Evolutionary conservation across 30 jellyfish, hydroid and myxozoan species (phyloP).

Genomic region (Sanderia malayensis): DNA sequence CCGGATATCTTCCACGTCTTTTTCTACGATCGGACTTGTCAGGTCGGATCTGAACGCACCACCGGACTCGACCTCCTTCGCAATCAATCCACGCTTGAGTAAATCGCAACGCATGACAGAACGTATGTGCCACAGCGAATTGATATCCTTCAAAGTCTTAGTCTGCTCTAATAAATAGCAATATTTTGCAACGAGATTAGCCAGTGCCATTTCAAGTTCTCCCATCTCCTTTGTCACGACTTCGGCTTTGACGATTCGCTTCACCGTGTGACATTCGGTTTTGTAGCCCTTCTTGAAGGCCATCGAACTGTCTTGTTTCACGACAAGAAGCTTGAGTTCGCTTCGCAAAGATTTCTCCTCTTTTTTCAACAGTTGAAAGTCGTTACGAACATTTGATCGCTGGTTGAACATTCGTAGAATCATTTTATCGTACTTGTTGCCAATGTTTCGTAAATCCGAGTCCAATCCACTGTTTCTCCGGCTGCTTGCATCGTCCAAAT

Average conservation of each 20-base stretch:
- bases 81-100: background rate
- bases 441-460: slow-evolving; percentile 56
- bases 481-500: slow-evolving; percentile 2
- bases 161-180: slow-evolving; percentile 55
- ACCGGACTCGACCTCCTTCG: background rate
- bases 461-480: slow-evolving; percentile 27
- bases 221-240: slow-evolving; percentile 62
- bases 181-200: slow-evolving; percentile 53
- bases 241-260: slow-evolving; percentile 52
- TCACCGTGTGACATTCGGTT: slow-evolving; percentile 42
- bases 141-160: slow-evolving; percentile 42
- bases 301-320: slow-evolving; percentile 41
- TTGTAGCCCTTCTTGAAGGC: slow-evolving; percentile 54
- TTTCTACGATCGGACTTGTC: slow-evolving; percentile 14
- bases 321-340: slow-evolving; percentile 40
- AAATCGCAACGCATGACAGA: slow-evolving; percentile 54
- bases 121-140: slow-evolving; percentile 59
- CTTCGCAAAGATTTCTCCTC: slow-evolving; percentile 53
- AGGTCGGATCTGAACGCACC: slow-evolving; percentile 1
- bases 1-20: slow-evolving; percentile 23
- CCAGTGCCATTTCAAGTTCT: slow-evolving; percentile 53
- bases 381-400: slow-evolving; percentile 51
- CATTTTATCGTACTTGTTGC: slow-evolving; percentile 52
- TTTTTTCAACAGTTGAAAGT: slow-evolving; percentile 31
- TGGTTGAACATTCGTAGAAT: slow-evolving; percentile 50